These are phyloP conservation scores for Hemithea aestivaria DNA, from an alignment of 2,888 invertebrate species.

Conservation along the genomic window DNA sequence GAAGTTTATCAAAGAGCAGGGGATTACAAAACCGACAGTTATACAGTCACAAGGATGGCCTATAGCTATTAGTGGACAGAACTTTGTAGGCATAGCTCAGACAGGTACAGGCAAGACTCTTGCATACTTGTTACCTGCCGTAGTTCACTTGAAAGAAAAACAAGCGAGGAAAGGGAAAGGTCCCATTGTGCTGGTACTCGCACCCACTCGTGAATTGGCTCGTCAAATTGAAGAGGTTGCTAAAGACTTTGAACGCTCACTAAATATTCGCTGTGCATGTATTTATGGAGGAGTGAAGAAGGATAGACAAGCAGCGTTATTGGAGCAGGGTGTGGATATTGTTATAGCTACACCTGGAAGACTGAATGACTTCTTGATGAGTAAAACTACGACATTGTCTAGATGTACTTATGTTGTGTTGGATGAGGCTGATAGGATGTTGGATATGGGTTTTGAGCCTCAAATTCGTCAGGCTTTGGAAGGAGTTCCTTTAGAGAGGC, in stretches of 20 bases:
- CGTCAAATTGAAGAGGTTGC: constrained; percentile 90
- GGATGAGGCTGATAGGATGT: constrained; percentile 96
- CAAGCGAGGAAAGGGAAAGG: constrained; percentile 85
- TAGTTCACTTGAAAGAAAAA: constrained; percentile 90
- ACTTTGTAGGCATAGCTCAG: constrained; percentile 92
- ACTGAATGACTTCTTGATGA: constrained; percentile 88
- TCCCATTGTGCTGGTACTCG: constrained; percentile 88
- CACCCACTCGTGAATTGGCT: constrained; percentile 87
- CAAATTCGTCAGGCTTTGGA: constrained; percentile 95
- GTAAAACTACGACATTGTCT: constrained; percentile 83
- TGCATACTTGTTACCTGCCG: constrained; percentile 88
- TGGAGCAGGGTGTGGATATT: constrained; percentile 88
- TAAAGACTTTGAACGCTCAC: constrained; percentile 84
- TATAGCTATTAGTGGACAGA: constrained; percentile 86
- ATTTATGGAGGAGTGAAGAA: constrained; percentile 93
- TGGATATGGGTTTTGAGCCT: constrained; percentile 98
- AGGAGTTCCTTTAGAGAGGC: constrained; percentile 94
- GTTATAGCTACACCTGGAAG: constrained; percentile 94
- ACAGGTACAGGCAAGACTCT: constrained; percentile 89
- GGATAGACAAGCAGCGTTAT: constrained; percentile 79
- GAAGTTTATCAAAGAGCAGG: constrained; percentile 80
- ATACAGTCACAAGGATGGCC: constrained; percentile 94
- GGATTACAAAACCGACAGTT: constrained; percentile 85
- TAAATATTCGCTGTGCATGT: constrained; percentile 87
- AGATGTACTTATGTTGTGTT: constrained; percentile 90